These are phyloP conservation scores for Phania funesta DNA, from an alignment of 2,888 invertebrate species.

Conservation along the genomic window DNA sequence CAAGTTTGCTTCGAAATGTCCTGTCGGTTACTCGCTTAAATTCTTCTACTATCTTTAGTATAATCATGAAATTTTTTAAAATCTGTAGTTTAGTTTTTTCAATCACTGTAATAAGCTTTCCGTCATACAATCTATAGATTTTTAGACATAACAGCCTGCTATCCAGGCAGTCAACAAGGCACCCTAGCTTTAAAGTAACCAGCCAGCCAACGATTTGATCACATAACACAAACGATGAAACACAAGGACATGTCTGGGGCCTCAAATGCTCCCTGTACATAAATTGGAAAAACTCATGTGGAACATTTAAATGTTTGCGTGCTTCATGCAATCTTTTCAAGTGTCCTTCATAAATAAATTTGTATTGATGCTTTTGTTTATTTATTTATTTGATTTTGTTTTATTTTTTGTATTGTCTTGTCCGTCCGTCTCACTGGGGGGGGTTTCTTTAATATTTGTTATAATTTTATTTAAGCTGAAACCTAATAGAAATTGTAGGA, in stretches of 20 bases:
- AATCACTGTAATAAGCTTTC: constrained; percentile 24
- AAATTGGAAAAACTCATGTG: constrained; percentile 64
- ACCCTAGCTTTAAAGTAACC: not conserved
- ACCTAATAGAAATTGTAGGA: not conserved
- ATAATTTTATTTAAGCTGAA: constrained; percentile 34
- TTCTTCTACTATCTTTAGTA: no score
- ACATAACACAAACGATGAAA: constrained; percentile 3
- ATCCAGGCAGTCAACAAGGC: constrained; percentile 2
- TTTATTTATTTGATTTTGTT: constrained; percentile 32
- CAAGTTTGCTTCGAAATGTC: no score
- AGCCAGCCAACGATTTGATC: not conserved
- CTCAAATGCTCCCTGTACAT: constrained; percentile 40
- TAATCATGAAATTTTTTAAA: no score
- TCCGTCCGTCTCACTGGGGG: constrained; percentile 17
- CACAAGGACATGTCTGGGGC: constrained; percentile 38
- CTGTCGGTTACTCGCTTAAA: no score
- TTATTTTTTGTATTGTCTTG: constrained; percentile 4
- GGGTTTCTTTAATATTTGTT: constrained; percentile 38
- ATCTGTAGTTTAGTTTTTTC: not conserved
- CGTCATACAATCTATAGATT: constrained; percentile 24
- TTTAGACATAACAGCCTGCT: constrained; percentile 16
- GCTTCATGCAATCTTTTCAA: constrained; percentile 63
- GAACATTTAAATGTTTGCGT: constrained; percentile 61
- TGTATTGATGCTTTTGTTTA: constrained; percentile 64
- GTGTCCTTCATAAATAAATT: constrained; percentile 67